phyloP scores from a whole-genome alignment of 2,888 invertebrate genomes.

The Drosophila antonietae region DNA sequence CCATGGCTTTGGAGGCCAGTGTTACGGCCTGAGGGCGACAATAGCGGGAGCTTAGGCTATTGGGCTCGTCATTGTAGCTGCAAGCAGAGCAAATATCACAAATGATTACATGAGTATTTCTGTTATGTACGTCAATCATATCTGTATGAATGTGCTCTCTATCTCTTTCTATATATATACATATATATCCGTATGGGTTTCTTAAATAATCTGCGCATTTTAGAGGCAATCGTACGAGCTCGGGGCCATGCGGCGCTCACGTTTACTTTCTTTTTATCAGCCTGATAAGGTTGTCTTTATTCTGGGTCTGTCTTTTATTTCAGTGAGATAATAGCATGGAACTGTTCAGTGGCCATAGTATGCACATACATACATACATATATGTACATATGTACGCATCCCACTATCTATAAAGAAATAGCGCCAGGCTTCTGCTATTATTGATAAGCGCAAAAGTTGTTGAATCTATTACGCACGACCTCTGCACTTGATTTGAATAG shows the following conservation, averaged over 20 bases:
- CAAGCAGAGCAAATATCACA: constrained; percentile 40
- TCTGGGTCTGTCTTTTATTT: constrained; percentile 48
- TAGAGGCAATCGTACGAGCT: constrained; percentile 31
- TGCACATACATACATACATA: neutral
- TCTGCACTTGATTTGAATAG: constrained; percentile 51
- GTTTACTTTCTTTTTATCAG: constrained; percentile 58
- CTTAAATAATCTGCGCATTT: constrained; percentile 52
- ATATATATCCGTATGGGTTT: constrained; percentile 13
- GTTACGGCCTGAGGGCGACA: constrained; percentile 84
- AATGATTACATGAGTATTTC: constrained; percentile 16
- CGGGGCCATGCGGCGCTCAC: constrained; percentile 43
- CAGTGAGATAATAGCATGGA: constrained; percentile 47
- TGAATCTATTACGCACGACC: constrained; percentile 57
- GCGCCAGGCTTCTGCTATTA: constrained; percentile 27
- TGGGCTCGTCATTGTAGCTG: constrained; percentile 83
- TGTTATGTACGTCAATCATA: constrained; percentile 1
- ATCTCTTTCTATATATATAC: neutral
- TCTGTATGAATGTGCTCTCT: neutral
- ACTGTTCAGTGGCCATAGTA: constrained; percentile 37
- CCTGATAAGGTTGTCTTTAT: constrained; percentile 49
- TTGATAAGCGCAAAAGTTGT: constrained; percentile 59
- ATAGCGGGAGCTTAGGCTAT: constrained; percentile 77
- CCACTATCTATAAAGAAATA: constrained; percentile 32
- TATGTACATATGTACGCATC: neutral
- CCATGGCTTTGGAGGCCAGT: constrained; percentile 83